A percentile compares a stretch with the other conserved stretches of the same genome.
phyloP scores from a whole-genome alignment of 2,888 invertebrate genomes.

The Yponomeuta malinellus region DNA sequence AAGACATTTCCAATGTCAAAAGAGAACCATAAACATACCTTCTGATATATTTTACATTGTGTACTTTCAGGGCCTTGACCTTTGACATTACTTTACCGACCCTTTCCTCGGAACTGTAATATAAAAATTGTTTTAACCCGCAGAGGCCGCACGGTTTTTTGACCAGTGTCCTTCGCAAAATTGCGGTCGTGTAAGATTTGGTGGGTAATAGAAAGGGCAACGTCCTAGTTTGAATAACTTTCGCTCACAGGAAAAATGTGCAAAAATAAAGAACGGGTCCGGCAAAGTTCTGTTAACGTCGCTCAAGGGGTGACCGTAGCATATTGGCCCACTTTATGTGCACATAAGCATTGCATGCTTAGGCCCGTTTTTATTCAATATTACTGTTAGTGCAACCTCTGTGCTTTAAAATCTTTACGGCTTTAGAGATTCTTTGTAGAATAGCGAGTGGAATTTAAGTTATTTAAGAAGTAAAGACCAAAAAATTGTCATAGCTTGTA shows the following conservation, averaged over 20 bases:
- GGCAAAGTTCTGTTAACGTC: neutral
- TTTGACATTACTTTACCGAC: neutral
- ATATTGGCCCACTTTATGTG: neutral
- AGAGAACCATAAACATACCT: too few species aligned
- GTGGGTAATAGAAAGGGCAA: neutral
- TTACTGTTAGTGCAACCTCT: too few species aligned
- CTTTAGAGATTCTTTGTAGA: too few species aligned
- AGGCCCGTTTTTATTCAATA: too few species aligned
- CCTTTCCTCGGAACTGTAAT: neutral
- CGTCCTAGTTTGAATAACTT: slow-evolving; percentile 1
- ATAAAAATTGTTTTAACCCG: neutral
- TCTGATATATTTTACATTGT: too few species aligned
- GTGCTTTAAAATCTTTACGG: too few species aligned
- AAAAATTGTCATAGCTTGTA: too few species aligned
- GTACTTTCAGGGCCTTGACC: neutral
- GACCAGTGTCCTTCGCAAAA: neutral
- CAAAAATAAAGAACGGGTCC: neutral
- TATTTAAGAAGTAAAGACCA: too few species aligned
- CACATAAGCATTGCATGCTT: neutral
- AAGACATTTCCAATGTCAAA: too few species aligned
- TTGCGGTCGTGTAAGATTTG: neutral
- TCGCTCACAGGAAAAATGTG: neutral
- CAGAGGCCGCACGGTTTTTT: neutral
- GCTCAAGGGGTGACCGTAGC: neutral
- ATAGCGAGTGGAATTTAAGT: too few species aligned